A percentile compares a stretch with the other conserved stretches of the same genome.
Evolutionary conservation across 2,113 vertebrate genomes (phyloP).

Genomic region (Rhabdomys dilectus): DNA sequence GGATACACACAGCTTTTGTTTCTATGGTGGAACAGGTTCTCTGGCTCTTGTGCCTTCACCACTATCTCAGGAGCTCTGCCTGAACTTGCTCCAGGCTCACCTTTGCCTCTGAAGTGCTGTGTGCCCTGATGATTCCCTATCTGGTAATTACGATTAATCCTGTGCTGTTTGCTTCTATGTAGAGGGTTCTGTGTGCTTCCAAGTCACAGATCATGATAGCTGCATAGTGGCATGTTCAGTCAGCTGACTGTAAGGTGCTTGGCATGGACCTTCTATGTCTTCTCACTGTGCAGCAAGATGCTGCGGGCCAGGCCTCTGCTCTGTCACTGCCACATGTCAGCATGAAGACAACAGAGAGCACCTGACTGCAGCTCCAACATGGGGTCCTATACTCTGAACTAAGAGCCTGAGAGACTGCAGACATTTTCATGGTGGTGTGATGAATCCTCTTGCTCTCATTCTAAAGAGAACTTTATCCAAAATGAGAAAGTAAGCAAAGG

Average conservation of each 20-base stretch:
- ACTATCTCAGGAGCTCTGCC: not conserved
- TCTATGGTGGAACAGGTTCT: not conserved
- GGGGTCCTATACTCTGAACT: not conserved
- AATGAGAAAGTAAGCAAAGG: not conserved
- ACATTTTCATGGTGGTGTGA: not conserved
- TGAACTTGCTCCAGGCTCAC: not conserved
- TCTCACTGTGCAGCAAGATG: fast-evolving
- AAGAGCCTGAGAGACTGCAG: not conserved
- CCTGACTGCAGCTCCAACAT: not conserved
- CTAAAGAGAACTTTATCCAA: not conserved
- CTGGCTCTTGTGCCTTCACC: not conserved
- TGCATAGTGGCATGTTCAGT: not conserved
- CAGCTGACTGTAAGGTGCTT: not conserved
- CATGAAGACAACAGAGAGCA: not conserved
- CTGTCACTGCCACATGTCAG: not conserved
- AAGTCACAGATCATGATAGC: not conserved
- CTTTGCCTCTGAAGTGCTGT: not conserved
- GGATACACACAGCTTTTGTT: slow-evolving; percentile 57
- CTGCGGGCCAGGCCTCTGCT: not conserved
- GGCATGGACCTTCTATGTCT: not conserved
- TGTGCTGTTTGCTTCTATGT: not conserved
- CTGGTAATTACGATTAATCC: slow-evolving; percentile 12
- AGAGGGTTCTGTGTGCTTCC: not conserved
- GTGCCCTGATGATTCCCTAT: not conserved
- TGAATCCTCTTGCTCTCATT: not conserved